A percentile compares a stretch with the other conserved stretches of the same genome.
Conservation (phyloP, 30 jellyfish, hydroid and myxozoan species). For the Nemopilema nomurai region DNA sequence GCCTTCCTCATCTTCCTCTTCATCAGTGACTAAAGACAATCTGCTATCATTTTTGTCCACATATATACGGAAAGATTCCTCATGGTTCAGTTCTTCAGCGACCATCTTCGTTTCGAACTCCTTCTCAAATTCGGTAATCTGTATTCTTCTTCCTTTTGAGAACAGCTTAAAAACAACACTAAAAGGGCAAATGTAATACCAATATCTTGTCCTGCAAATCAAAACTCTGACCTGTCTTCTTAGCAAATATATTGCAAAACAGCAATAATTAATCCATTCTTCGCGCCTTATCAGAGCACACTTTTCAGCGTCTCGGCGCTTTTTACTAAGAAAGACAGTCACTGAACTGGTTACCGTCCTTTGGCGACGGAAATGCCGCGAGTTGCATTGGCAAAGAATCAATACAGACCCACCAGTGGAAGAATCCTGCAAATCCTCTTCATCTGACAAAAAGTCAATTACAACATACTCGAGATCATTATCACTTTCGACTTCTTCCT, state of each 20-base stretch:
- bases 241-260: not conserved
- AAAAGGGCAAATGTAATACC: constrained; percentile 60
- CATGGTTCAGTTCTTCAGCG: not conserved
- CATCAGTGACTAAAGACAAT: constrained; percentile 16
- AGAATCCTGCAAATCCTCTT: not conserved
- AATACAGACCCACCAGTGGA: constrained; percentile 41
- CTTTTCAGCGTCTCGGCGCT: not conserved
- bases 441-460: constrained; percentile 27
- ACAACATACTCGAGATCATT: constrained; percentile 30
- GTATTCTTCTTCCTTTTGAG: constrained; percentile 1
- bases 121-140: constrained; percentile 22
- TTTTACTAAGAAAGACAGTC: constrained; percentile 2
- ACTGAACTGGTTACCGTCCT: constrained; percentile 25
- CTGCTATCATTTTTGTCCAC: constrained; percentile 35
- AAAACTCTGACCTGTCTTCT: constrained; percentile 9
- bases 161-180: not conserved
- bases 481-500: constrained; percentile 12
- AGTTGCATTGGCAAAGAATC: constrained; percentile 27
- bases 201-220: not conserved
- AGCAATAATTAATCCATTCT: constrained; percentile 31
- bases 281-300: not conserved
- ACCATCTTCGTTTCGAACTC: constrained; percentile 6
- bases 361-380: constrained; percentile 11
- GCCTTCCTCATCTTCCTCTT: not conserved
- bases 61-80: constrained; percentile 42